Evolutionary conservation across 2,797 vertebrate genomes (phyloP), one percentile per base, ranked within the genome.

Genomic region (Lemur catta): DNA sequence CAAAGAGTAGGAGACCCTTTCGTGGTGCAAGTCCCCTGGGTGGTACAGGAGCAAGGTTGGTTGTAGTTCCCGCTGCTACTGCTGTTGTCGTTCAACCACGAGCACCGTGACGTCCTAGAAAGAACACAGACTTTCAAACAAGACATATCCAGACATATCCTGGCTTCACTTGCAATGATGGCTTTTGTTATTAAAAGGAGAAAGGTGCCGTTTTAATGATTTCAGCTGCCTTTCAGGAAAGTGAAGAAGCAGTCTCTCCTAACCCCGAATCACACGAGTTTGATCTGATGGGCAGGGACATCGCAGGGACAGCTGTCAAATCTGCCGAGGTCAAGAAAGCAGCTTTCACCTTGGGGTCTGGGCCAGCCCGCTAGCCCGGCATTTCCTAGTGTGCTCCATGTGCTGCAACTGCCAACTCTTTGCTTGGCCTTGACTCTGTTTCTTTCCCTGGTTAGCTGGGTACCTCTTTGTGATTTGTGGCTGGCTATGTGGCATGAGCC

Each of bases 131-230:
- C 84, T 71, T 61, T 48, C 85, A 89, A 17, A 67, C 7, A 43
- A 52, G 57, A 26, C 63, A 15, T 50, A 7, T 2, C 41, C 78
- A 52, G 57, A 26, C 63, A 15, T 50, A 7, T 2, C 41, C 78
- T 41, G 24, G 52, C 28, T 74, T 35, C 26, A 3, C 55, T 78
- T 55, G 20, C 46, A 15, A 0, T 24, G 30, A 18, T 41, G 67
- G 33, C 61, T 81, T 80, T 71, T 28, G 26, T 48, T 67, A 33
- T 20, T n/a, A 67, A 72, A 85, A 85, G 52, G 52, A 72, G 84
- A 86, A 82, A 76, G 59, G 8, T 38, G n/a, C 4, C 38, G 30
- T 94, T 52, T 50, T 63, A 90, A 38, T 55, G 72, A 93, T 11
- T 55, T 52, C 26, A 74, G 55, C 24, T 93, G 79, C n/a, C 52